phyloP scores from a whole-genome alignment of 2,113 vertebrate genomes.

The Galeopterus variegatus region DNA sequence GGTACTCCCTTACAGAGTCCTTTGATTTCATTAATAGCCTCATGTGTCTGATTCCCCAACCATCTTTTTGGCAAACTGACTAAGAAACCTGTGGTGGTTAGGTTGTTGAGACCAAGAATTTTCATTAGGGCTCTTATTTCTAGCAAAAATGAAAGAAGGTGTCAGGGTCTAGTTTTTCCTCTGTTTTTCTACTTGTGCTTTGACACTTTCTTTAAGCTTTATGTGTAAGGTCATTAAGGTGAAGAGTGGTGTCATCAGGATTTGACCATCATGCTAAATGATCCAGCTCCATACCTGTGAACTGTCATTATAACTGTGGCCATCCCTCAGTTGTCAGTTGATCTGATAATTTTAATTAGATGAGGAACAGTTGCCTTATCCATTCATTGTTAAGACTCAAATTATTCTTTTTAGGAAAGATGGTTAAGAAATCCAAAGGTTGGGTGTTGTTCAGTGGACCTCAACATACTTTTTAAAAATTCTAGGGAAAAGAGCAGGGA shows the following conservation, averaged over 20 bases:
- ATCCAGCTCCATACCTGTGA: neutral
- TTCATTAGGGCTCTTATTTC: neutral
- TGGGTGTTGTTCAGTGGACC: neutral
- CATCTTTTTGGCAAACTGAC: neutral
- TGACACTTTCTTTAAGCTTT: neutral
- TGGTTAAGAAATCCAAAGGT: neutral
- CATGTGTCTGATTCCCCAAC: neutral
- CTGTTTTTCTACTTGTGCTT: neutral
- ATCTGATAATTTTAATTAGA: neutral
- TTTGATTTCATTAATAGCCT: neutral
- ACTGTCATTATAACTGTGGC: neutral
- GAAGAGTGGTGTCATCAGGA: neutral
- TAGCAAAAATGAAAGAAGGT: neutral
- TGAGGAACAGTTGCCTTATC: neutral
- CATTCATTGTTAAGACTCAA: neutral
- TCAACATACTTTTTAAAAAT: neutral
- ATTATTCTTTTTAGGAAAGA: conserved; percentile 26
- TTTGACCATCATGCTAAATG: neutral
- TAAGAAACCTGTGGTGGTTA: neutral
- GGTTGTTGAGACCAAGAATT: conserved; percentile 2
- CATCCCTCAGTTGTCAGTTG: neutral
- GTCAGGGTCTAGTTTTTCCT: neutral
- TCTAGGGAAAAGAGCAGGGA: neutral
- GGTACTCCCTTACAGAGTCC: neutral
- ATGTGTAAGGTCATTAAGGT: neutral